A percentile compares a stretch with the other conserved stretches of the same genome.
phyloP scores from a whole-genome alignment of 2,797 vertebrate species.

The Xerus rutilus region DNA sequence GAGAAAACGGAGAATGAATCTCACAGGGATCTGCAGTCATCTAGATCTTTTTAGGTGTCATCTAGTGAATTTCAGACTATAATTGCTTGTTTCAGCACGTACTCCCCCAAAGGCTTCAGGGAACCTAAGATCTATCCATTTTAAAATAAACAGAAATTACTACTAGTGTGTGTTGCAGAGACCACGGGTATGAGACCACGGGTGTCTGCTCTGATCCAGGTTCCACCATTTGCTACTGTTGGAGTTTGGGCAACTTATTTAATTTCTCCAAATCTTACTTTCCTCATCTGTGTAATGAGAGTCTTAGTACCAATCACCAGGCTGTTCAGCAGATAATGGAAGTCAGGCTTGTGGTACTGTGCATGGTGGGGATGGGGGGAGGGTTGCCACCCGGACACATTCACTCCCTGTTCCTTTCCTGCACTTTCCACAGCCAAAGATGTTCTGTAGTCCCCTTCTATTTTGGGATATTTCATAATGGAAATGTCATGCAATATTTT shows the following conservation, averaged over 20 bases:
- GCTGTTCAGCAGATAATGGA: background rate
- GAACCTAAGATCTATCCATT: background rate
- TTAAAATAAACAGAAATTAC: too few relatives aligned
- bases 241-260: background rate
- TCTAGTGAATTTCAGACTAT: background rate
- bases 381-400: accelerated
- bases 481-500: background rate
- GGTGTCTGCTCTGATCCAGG: background rate
- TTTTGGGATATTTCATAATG: background rate
- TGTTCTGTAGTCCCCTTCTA: background rate
- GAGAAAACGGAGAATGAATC: background rate
- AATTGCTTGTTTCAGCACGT: background rate
- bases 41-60: background rate
- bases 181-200: accelerated
- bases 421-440: background rate
- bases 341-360: too few relatives aligned
- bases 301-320: too few relatives aligned
- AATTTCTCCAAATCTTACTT: background rate
- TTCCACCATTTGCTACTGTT: background rate
- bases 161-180: background rate
- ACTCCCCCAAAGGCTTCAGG: background rate
- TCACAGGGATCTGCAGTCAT: background rate
- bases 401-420: background rate
- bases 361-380: too few relatives aligned
- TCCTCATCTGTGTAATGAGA: background rate